phyloP scores from a whole-genome alignment of 2,888 invertebrate species.

The Dryomyza anilis region DNA sequence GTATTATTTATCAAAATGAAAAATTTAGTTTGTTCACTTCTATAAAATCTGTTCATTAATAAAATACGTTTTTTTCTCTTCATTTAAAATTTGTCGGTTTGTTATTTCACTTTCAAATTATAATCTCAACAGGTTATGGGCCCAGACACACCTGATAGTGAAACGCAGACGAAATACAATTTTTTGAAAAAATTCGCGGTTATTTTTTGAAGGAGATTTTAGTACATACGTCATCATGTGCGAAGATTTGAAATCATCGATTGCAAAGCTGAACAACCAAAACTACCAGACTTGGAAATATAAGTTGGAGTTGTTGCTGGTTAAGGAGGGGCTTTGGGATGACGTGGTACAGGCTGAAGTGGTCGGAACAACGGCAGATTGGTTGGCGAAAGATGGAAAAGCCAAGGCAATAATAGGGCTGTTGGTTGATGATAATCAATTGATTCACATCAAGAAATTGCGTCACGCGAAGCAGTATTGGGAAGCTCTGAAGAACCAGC shows the following conservation, averaged over 20 bases:
- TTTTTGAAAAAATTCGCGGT: no score
- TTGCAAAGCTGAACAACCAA: constrained; percentile 19
- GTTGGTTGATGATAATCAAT: constrained; percentile 40
- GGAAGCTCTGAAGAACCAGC: background rate
- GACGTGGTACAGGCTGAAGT: background rate
- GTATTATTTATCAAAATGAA: no score
- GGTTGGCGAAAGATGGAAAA: constrained; percentile 11
- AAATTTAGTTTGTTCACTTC: no score
- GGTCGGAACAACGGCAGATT: background rate
- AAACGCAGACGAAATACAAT: no score
- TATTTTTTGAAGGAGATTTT: no score
- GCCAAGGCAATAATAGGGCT: constrained; percentile 12
- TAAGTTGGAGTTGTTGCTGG: constrained; percentile 24
- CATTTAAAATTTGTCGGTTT: no score
- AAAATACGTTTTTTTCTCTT: no score
- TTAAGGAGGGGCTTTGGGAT: constrained; percentile 21
- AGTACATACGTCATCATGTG: no score
- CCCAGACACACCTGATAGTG: no score
- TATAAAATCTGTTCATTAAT: no score
- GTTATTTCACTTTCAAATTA: no score
- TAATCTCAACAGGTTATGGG: no score
- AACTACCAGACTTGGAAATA: constrained; percentile 29
- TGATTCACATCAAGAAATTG: constrained; percentile 35
- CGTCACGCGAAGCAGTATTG: background rate
- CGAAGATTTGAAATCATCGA: constrained; percentile 7